These are phyloP conservation scores for Pachypsylla venusta DNA, from an alignment of 1,140 invertebrate species.

Conservation along the genomic window DNA sequence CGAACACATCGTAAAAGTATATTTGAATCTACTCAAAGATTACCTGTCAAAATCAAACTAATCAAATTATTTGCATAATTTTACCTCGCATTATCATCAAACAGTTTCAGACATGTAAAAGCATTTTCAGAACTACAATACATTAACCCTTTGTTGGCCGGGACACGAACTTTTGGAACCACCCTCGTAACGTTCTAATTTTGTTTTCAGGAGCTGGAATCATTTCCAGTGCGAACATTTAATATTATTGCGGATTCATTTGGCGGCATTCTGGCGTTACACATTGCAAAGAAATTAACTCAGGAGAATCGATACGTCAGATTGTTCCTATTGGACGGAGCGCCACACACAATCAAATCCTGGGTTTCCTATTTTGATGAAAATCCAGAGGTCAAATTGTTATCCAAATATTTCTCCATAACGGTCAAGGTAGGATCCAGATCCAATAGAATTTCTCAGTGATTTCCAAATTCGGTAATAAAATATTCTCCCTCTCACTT, in stretches of 20 bases:
- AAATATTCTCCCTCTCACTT: too few relatives aligned
- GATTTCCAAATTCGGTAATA: too few relatives aligned
- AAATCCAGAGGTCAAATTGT: background rate
- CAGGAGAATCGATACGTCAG: background rate
- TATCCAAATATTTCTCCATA: conserved; percentile 1
- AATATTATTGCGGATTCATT: background rate
- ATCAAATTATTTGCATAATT: too few relatives aligned
- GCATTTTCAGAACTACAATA: too few relatives aligned
- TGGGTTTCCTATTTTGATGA: background rate
- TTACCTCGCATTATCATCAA: too few relatives aligned
- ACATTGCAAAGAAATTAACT: background rate
- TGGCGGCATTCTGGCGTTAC: conserved; percentile 1
- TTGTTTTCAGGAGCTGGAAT: conserved; percentile 4
- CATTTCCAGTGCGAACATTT: background rate
- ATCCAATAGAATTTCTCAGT: too few relatives aligned
- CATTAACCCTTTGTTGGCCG: too few relatives aligned
- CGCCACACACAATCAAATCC: background rate
- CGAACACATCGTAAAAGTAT: too few relatives aligned
- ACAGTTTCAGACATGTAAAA: too few relatives aligned
- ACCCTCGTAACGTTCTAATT: background rate
- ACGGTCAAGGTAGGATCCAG: background rate
- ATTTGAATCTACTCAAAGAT: too few relatives aligned
- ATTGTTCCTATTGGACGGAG: background rate
- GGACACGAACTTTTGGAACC: too few relatives aligned
- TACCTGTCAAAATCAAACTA: too few relatives aligned